Conservation (phyloP, 2,888 invertebrate genomes). For the Philereme vetulata region DNA sequence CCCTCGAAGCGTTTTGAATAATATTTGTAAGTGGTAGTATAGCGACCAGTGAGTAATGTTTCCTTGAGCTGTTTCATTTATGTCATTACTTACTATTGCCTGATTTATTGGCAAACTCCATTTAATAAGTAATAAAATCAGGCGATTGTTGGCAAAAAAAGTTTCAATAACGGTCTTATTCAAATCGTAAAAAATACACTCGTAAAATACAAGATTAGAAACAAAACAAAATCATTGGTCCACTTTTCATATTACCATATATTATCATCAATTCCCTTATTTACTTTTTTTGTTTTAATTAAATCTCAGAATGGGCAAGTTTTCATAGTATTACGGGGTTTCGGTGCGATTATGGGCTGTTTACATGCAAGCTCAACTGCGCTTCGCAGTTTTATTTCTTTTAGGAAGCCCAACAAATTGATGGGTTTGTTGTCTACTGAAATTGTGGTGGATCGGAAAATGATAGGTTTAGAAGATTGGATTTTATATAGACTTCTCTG, state of each 20-base stretch:
- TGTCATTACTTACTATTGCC: too few species aligned
- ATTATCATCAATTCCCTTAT: constrained; percentile 55
- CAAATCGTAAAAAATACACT: background rate
- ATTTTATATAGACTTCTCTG: background rate
- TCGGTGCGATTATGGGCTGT: constrained; percentile 72
- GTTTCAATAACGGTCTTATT: background rate
- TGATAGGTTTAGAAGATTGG: constrained; percentile 24
- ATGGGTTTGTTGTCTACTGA: constrained; percentile 30
- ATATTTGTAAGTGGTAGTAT: too few species aligned
- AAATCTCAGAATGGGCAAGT: constrained; percentile 70
- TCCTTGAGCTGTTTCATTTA: too few species aligned
- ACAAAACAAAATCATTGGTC: constrained; percentile 38
- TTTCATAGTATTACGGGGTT: constrained; percentile 66
- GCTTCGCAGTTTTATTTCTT: constrained; percentile 42
- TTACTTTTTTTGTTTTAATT: constrained; percentile 67
- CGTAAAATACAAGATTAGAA: constrained; percentile 22
- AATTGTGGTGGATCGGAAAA: constrained; percentile 24
- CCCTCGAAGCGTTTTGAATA: too few species aligned
- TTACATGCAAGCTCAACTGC: constrained; percentile 69
- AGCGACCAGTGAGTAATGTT: too few species aligned
- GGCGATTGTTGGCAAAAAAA: too few species aligned
- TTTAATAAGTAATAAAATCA: too few species aligned
- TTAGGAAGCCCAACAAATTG: constrained; percentile 33
- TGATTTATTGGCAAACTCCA: too few species aligned
- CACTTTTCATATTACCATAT: constrained; percentile 54